Evolutionary conservation across 2,113 vertebrate species (phyloP).

Genomic region (Murina feae): DNA sequence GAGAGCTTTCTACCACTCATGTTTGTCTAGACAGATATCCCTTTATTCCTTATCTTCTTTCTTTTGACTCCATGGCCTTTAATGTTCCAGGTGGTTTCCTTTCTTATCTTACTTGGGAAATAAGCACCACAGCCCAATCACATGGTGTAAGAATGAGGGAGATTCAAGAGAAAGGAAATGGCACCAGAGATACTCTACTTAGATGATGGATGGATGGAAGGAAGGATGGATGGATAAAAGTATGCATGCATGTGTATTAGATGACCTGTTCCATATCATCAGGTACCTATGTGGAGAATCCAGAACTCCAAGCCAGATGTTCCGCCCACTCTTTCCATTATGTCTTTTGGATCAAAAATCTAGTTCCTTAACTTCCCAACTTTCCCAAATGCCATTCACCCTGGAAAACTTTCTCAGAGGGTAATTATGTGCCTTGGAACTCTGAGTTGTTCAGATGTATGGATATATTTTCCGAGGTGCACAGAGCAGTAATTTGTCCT

Average conservation of each 20-base stretch:
- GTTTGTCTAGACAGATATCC: background rate
- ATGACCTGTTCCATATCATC: background rate
- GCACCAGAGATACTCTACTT: background rate
- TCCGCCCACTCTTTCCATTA: background rate
- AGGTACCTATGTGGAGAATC: background rate
- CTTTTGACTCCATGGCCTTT: background rate
- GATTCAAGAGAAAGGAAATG: background rate
- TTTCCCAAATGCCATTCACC: background rate
- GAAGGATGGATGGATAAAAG: background rate
- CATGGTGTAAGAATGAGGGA: background rate
- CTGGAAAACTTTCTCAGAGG: slow-evolving; percentile 36
- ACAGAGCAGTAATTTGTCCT: background rate
- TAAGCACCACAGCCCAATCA: background rate
- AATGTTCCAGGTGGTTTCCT: background rate
- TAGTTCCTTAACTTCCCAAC: slow-evolving; percentile 9
- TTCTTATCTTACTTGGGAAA: background rate
- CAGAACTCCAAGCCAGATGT: background rate
- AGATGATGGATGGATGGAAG: background rate
- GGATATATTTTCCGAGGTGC: background rate
- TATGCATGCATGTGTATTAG: background rate
- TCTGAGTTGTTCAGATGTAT: background rate
- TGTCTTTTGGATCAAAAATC: background rate
- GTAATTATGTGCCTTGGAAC: background rate
- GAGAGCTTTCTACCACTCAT: background rate
- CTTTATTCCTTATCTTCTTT: background rate